Base-by-base conservation (phyloP, 2,113 vertebrate species). In the Gallinago media region DNA sequence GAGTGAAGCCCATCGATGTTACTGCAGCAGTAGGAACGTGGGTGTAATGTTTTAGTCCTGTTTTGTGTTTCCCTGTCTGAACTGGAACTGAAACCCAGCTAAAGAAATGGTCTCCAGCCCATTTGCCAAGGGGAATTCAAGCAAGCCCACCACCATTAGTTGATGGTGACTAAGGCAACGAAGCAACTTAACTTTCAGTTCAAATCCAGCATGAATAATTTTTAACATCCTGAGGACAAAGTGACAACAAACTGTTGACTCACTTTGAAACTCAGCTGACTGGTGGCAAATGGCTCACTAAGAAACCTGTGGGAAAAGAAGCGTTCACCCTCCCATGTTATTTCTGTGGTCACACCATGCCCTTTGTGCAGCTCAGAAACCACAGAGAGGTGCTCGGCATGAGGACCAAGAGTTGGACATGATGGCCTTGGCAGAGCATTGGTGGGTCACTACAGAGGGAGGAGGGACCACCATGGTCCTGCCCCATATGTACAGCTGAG, bases 391-490 rank as follows among this genome's bases (percentile, higher is more conserved):
- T 62, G 46, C 27, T 66, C 2, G 8, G 44, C 55, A 44, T 1
- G 0, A 36, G 6, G 26, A 11, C 20, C 29, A 32, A 58, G 44
- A 58, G 66, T 14, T 55, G 38, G 44, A 40, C 2, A 1, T 52
- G 20, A 76, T 10, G 49, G 42, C 26, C 66, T 74, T 1, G 1
- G 20, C n/a, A 3, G 11, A 54, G 22, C 4, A 2, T 29, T 2
- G 2, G 20, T 0, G 2, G 27, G n/a, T 81, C 52, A 15, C n/a
- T 54, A 2, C 4, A 6, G 6, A 21, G 32, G 47, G 32, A 50
- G 32, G 10, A 5, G 22, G 11, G 29, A n/a, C 27, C 32, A 52
- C 40, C 9, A 4, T 3, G 13, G 29, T 34, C 59, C 47, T 42
- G 58, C n/a, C 47, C 0, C 0, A 22, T 15, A 12, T 2, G 12